These are phyloP conservation scores for Tachystola acroxantha DNA, from an alignment of 2,888 invertebrate genomes.

Conservation along the genomic window DNA sequence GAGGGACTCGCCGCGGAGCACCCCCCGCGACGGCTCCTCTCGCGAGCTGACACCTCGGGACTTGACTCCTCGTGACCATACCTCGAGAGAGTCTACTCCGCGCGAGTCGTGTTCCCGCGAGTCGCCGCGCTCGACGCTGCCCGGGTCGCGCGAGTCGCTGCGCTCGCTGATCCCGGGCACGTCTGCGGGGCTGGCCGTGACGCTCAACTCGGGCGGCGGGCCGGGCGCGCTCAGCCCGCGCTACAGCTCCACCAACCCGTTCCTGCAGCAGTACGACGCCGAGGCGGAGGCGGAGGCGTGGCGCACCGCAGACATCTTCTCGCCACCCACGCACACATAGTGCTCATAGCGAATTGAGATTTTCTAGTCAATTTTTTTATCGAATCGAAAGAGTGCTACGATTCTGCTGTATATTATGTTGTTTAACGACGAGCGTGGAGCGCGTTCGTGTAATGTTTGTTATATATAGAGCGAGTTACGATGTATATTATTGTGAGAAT, in stretches of 20 bases:
- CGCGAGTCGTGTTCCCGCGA: constrained; percentile 36
- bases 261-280: constrained; percentile 76
- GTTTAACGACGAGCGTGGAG: constrained; percentile 58
- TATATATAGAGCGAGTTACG: constrained; percentile 73
- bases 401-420: constrained; percentile 74
- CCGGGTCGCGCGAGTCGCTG: constrained; percentile 53
- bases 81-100: constrained; percentile 27
- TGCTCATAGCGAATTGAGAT: constrained; percentile 70
- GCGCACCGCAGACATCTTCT: constrained; percentile 69
- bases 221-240: constrained; percentile 51
- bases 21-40: constrained; percentile 32
- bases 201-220: constrained; percentile 58
- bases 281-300: constrained; percentile 71
- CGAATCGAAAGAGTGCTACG: constrained; percentile 70
- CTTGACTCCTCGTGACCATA: constrained; percentile 15
- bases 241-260: constrained; percentile 78
- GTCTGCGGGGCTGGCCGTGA: constrained; percentile 80
- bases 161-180: constrained; percentile 75
- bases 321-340: constrained; percentile 70
- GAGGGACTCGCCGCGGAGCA: constrained; percentile 33
- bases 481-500: constrained; percentile 75
- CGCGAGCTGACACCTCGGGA: constrained; percentile 44
- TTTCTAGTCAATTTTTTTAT: constrained; percentile 76
- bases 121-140: constrained; percentile 61
- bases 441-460: constrained; percentile 66